Base-by-base conservation (phyloP, 2,113 vertebrate species). In the Hyla sarda region DNA sequence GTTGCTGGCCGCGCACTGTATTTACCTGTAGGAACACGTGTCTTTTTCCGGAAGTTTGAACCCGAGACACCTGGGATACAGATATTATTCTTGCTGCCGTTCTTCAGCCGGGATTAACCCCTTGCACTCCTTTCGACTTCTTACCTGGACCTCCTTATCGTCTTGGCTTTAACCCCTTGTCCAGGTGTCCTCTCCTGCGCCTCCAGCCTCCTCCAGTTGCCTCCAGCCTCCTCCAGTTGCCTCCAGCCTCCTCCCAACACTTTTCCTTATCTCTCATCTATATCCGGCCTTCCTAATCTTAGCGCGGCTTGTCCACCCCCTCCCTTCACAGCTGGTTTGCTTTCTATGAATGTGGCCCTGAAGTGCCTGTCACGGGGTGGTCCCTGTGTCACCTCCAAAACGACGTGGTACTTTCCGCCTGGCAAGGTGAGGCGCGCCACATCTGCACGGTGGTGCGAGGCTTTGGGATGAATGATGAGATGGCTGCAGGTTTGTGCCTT, bases 401-500 rank as follows among this genome's bases (percentile, higher is more conserved):
- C 91, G 28, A 91, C 82, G 34, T 92, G 93, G 92, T 93, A 93
- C 88, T 92, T 74, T 62, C 79, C 87, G 87, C 90, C 2, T 0
- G 82, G 65, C 14, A 83, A 87, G 89, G 87, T 92, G 89, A 90
- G 91, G 83, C 2, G 48, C 28, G 30, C 79, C 14, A 14, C 56
- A n/a, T 47, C 11, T 25, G 13, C 50, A 1, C n/a, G 65, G 65
- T 37, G 32, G 69, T 21, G 41, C 23, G 11, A 14, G 72, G 41
- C 13, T 21, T 3, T 34, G n/a, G 16, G 45, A 50, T 52, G 48
- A 30, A 52, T 50, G 28, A 50, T 54, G 74, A 30, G 47, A 77
- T 52, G 74, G 72, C 25, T 77, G 23, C 47, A 52, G 74, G 74
- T 50, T 50, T 12, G 72, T 47, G 72, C 37, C 14, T 8, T 67